Evolutionary conservation across 1,140 invertebrate genomes (phyloP).

Genomic region (Andrena cerasifolii): DNA sequence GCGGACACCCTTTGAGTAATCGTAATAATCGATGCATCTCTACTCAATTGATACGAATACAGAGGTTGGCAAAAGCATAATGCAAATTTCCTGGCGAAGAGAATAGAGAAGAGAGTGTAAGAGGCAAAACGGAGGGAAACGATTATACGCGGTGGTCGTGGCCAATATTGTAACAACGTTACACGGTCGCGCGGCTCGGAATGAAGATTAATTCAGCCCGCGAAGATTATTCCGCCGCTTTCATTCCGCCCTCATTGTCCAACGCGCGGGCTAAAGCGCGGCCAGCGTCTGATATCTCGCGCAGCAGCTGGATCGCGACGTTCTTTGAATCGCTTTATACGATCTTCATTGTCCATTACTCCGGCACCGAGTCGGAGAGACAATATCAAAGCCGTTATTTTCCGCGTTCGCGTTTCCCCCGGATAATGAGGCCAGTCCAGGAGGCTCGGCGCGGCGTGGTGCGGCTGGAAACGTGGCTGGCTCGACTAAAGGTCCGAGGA

Average conservation of each 20-base stretch:
- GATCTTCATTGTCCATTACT: slow-evolving; percentile 60
- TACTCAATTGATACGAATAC: neutral
- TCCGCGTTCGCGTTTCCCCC: slow-evolving; percentile 38
- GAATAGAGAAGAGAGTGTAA: neutral
- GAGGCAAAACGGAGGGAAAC: neutral
- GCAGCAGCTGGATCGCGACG: slow-evolving; percentile 26
- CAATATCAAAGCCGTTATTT: slow-evolving; percentile 60
- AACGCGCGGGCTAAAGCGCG: neutral
- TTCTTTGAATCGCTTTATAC: slow-evolving; percentile 56
- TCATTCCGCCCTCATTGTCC: slow-evolving; percentile 32
- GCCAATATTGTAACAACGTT: slow-evolving; percentile 32
- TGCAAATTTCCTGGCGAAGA: neutral
- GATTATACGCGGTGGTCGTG: neutral
- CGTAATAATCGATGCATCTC: neutral
- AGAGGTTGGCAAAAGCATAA: neutral
- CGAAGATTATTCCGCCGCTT: slow-evolving; percentile 31
- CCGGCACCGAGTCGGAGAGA: slow-evolving; percentile 46
- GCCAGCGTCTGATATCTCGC: slow-evolving; percentile 38
- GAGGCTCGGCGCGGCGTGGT: too few species aligned
- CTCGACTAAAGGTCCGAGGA: slow-evolving; percentile 58
- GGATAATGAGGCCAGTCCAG: neutral
- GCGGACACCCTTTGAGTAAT: too few species aligned
- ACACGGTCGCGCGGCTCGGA: slow-evolving; percentile 32
- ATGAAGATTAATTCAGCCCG: slow-evolving; percentile 40
- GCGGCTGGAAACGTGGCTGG: slow-evolving; percentile 3